Evolutionary conservation across 2,113 vertebrate species (phyloP).

Genomic region (Choloepus hoffmanni): DNA sequence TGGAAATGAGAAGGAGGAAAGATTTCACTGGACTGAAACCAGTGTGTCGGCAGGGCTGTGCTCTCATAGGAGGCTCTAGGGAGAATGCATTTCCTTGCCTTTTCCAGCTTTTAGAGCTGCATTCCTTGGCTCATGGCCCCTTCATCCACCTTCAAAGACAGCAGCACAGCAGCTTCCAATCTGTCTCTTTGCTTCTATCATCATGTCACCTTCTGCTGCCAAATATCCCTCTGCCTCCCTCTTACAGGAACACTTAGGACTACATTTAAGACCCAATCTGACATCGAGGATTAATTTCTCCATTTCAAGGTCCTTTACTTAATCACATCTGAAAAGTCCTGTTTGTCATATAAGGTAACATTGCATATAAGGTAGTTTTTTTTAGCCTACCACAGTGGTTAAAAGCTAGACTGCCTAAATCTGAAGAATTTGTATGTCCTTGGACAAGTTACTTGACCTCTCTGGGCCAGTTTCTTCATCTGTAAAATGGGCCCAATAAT

Average conservation of each 20-base stretch:
- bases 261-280: background rate
- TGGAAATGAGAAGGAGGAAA: background rate
- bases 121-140: background rate
- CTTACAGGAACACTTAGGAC: background rate
- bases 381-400: background rate
- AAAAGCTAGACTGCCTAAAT: background rate
- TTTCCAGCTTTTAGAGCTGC: background rate
- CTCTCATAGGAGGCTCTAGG: background rate
- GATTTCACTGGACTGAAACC: background rate
- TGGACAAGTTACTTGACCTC: background rate
- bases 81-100: background rate
- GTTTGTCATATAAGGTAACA: background rate
- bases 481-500: constrained; percentile 32
- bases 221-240: background rate
- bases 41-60: background rate
- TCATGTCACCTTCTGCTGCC: background rate
- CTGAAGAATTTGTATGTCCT: background rate
- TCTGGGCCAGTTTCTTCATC: constrained; percentile 3
- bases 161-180: background rate
- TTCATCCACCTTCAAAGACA: background rate
- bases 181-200: background rate
- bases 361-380: background rate
- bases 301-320: constrained; percentile 6
- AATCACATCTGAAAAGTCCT: constrained; percentile 6
- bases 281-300: constrained; percentile 42